Evolutionary conservation across 2,113 vertebrate species (phyloP).

Genomic region (Chitala chitala): DNA sequence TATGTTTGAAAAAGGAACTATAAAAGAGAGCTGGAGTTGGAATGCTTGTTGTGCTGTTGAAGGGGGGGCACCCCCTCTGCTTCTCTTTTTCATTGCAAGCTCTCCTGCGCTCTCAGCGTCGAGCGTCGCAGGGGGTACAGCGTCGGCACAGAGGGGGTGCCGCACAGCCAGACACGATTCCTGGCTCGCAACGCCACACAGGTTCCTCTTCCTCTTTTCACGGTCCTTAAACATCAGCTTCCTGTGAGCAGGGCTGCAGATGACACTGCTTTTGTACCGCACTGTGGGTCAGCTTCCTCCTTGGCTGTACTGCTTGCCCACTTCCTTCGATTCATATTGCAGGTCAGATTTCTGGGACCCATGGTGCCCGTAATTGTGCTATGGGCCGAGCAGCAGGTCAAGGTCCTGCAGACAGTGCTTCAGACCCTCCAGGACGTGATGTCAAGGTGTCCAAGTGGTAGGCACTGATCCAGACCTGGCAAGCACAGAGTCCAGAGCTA

Average conservation of each 20-base stretch:
- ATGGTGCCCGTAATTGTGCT: neutral
- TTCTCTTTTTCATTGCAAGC: neutral
- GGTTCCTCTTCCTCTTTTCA: too few species aligned
- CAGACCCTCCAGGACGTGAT: neutral
- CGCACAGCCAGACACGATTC: constrained; percentile 14
- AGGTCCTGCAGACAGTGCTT: constrained; percentile 1
- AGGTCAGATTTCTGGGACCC: neutral
- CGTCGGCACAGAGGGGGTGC: neutral
- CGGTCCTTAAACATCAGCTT: too few species aligned
- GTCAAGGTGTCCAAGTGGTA: neutral
- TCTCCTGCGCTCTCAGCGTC: neutral
- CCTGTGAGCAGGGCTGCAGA: neutral
- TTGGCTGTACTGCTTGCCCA: neutral
- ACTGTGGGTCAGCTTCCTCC: neutral
- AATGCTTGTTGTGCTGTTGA: constrained; percentile 33
- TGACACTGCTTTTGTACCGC: neutral
- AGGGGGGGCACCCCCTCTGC: constrained; percentile 3
- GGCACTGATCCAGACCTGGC: too few species aligned
- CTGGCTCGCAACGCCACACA: constrained; percentile 4
- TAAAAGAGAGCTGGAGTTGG: constrained; percentile 31
- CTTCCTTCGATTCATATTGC: neutral
- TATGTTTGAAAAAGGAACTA: constrained; percentile 43
- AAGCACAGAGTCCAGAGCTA: neutral
- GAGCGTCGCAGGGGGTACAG: neutral
- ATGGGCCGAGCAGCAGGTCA: neutral